Evolutionary conservation across 1,140 invertebrate genomes (phyloP), one percentile per base, ranked within the genome.

Genomic region (Drosophila melanica): DNA sequence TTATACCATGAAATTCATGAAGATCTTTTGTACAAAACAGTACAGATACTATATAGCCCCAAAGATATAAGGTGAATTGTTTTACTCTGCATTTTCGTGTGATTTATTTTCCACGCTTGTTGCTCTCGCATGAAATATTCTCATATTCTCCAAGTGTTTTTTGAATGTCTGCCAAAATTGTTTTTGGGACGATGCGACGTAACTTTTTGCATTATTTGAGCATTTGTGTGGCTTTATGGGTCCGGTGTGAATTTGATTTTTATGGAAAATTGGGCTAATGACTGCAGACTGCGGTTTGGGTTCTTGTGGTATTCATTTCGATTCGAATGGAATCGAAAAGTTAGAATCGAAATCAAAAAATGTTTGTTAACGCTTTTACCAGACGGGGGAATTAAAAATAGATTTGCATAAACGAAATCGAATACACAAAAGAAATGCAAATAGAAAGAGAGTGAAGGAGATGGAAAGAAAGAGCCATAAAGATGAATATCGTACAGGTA

Each of bases 191-290:
- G 37, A 14, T 66, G 44, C 64, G 48, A 65, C 55, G 65, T 35
- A 71, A 58, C 23, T 72, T 69, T 58, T 67, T 30, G 45, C 44
- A 63, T 51, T 45, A 50, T 54, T 81, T 72, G 50, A 47, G 7
- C 35, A 64, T 53, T 86, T 67, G 63, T 74, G 70, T 39, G 45
- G 55, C 44, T 62, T 62, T 54, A 68, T 74, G 57, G 51, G 39
- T 16, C 59, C 75, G 63, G 70, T 75, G 63, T 57, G 41, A 51
- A 58, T 77, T 63, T 66, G 53, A 63, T 68, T 51, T 55, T 55
- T 58, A 60, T 77, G 41, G 65, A 16, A 77, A 89, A 78, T 79
- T 89, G 67, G 84, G 84, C 79, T 85, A 90, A 90, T 90, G 68
- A 65, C 78, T 75, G 67, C 50, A 54, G 73, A 54, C 76, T 79